Conservation (phyloP, 2,888 invertebrate species). For the Cheilosia urbana region DNA sequence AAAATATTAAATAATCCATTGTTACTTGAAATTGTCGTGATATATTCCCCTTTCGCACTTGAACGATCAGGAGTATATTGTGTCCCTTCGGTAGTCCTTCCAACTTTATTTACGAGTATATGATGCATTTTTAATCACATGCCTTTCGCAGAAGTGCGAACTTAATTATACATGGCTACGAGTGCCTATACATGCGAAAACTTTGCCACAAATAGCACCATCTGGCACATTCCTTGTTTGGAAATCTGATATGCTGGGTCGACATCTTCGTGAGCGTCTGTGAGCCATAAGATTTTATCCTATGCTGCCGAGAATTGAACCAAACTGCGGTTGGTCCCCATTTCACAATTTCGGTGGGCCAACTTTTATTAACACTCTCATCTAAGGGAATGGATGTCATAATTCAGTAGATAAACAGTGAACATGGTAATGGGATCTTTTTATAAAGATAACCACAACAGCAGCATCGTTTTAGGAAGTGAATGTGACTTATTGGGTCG, state of each 20-base stretch:
- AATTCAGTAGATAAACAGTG: slow-evolving; percentile 51
- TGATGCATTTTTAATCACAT: slow-evolving; percentile 41
- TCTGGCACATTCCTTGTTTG: slow-evolving; percentile 20
- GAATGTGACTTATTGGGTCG: slow-evolving; percentile 46
- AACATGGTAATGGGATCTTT: slow-evolving; percentile 39
- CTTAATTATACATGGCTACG: slow-evolving; percentile 40
- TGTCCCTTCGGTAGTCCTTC: slow-evolving; percentile 2
- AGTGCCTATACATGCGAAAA: slow-evolving; percentile 20
- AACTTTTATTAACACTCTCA: slow-evolving; percentile 67
- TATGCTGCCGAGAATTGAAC: neutral
- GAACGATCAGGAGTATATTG: slow-evolving; percentile 4
- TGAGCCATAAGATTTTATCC: slow-evolving; percentile 33
- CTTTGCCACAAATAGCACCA: slow-evolving; percentile 6
- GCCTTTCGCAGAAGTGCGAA: neutral
- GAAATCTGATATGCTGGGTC: slow-evolving; percentile 27
- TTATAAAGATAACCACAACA: slow-evolving; percentile 33
- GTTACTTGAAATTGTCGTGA: neutral
- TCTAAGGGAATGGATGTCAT: slow-evolving; percentile 53
- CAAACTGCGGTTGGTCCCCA: slow-evolving; percentile 38
- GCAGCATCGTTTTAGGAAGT: slow-evolving; percentile 9
- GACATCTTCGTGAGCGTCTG: slow-evolving; percentile 18
- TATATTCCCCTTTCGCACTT: neutral
- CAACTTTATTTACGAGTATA: no score
- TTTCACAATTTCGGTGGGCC: slow-evolving; percentile 39
- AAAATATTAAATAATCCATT: slow-evolving; percentile 17